Evolutionary conservation across 2,888 invertebrate species (phyloP).

Genomic region (Sminthurides aquaticus): DNA sequence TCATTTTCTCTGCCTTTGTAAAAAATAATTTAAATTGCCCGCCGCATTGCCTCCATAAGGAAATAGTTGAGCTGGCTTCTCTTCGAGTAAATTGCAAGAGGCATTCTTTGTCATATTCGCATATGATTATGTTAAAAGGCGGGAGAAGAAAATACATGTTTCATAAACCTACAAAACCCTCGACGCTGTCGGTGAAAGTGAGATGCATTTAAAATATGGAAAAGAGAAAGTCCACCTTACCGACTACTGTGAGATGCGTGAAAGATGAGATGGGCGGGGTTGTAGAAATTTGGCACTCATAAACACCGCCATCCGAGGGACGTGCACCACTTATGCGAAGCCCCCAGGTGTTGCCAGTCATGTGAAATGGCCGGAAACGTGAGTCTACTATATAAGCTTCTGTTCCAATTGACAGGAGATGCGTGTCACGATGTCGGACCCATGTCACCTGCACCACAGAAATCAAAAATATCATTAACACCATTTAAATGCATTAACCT

Average conservation of each 20-base stretch:
- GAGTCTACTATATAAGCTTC: slow-evolving; percentile 41
- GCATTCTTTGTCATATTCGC: no score
- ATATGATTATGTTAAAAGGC: no score
- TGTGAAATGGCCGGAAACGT: slow-evolving; percentile 41
- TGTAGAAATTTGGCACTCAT: slow-evolving; percentile 42
- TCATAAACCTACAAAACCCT: no score
- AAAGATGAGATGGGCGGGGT: slow-evolving; percentile 43
- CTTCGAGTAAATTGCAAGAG: no score
- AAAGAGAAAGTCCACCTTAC: slow-evolving; percentile 31
- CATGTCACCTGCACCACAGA: slow-evolving; percentile 41
- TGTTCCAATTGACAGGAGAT: slow-evolving; percentile 39
- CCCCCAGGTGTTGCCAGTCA: slow-evolving; percentile 39
- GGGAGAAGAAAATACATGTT: no score
- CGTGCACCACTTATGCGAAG: slow-evolving; percentile 40
- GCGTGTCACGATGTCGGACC: slow-evolving; percentile 43
- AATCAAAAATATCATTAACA: slow-evolving; percentile 1
- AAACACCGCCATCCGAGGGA: slow-evolving; percentile 39
- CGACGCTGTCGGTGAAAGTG: no score
- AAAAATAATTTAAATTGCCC: no score
- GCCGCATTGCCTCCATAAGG: no score
- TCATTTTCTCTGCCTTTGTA: no score
- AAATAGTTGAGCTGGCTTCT: no score
- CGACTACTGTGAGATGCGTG: slow-evolving; percentile 42
- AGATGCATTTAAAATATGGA: no score
- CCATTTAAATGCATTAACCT: not conserved